Percentiles rank a stretch among this genome's conserved stretches.
These are phyloP conservation scores for Clavelina lepadiformis DNA, from an alignment of 23 tunicate genomes.

Conservation along the genomic window DNA sequence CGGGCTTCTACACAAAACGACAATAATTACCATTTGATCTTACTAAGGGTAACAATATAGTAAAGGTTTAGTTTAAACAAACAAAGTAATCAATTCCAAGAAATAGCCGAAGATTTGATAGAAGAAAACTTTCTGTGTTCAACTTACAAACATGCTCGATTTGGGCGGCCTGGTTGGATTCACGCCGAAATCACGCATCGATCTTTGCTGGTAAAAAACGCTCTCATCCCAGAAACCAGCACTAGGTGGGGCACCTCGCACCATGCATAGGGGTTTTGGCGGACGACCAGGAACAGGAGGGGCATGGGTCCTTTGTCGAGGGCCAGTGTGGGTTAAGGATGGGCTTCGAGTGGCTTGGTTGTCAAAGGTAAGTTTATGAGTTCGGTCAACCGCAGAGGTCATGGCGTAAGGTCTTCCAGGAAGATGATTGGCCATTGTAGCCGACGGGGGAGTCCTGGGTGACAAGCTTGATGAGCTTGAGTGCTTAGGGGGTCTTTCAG, in stretches of 20 bases:
- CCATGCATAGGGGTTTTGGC: conserved; percentile 56
- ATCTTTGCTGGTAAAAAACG: background rate
- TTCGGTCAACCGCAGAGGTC: conserved; percentile 7
- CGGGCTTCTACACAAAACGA: too few species aligned
- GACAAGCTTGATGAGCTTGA: conserved; percentile 29
- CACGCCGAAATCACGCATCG: conserved; percentile 2
- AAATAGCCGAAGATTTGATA: background rate
- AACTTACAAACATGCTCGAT: conserved; percentile 29
- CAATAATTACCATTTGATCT: too few species aligned
- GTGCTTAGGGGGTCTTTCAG: conserved; percentile 69
- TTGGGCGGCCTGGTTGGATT: conserved; percentile 28
- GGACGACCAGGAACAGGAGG: conserved; percentile 44
- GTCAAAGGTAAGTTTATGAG: background rate
- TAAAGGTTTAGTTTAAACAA: background rate
- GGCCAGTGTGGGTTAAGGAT: background rate
- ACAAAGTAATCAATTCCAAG: background rate
- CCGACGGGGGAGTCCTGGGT: conserved; percentile 69
- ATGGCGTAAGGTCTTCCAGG: conserved; percentile 28
- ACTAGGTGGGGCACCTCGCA: background rate
- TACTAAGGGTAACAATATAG: too few species aligned
- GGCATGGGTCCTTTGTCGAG: background rate
- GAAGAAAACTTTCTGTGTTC: too few species aligned
- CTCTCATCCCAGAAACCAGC: conserved; percentile 9
- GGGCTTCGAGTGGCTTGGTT: background rate
- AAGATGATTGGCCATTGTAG: conserved; percentile 5